These are phyloP conservation scores for Agriopis aurantiaria DNA, from an alignment of 2,888 invertebrate species.

Conservation along the genomic window DNA sequence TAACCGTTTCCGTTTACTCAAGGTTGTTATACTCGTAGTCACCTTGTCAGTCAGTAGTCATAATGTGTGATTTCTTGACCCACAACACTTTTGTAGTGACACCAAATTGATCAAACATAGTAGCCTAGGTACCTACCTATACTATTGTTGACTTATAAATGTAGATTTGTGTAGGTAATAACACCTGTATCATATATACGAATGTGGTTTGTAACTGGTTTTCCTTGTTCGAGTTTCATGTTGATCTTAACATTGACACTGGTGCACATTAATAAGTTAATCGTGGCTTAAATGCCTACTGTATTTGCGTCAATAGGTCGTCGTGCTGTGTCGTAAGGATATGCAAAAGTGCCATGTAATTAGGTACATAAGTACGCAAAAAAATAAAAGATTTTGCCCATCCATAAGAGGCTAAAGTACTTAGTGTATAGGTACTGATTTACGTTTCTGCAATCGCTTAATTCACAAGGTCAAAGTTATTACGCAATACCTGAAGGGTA, in stretches of 20 bases:
- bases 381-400: too few relatives aligned
- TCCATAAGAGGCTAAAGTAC: too few relatives aligned
- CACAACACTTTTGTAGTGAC: conserved; percentile 1
- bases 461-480: conserved; percentile 2
- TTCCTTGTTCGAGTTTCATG: conserved; percentile 67
- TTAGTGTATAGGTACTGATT: background rate
- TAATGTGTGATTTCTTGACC: conserved; percentile 9
- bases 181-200: conserved; percentile 21
- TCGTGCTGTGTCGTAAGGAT: background rate
- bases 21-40: conserved; percentile 15
- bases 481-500: background rate
- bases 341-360: background rate
- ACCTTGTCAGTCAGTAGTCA: conserved; percentile 2
- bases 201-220: conserved; percentile 55
- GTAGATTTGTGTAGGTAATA: conserved; percentile 6
- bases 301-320: conserved; percentile 14
- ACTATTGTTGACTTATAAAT: conserved; percentile 18
- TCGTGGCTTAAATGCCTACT: conserved; percentile 12
- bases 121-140: background rate
- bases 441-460: background rate
- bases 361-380: background rate
- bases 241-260: conserved; percentile 65
- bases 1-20: conserved; percentile 30
- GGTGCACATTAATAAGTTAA: conserved; percentile 39
- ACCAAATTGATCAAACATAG: background rate